Evolutionary conservation across 2,888 invertebrate species (phyloP).

Genomic region (Rhyacophila evoluta): DNA sequence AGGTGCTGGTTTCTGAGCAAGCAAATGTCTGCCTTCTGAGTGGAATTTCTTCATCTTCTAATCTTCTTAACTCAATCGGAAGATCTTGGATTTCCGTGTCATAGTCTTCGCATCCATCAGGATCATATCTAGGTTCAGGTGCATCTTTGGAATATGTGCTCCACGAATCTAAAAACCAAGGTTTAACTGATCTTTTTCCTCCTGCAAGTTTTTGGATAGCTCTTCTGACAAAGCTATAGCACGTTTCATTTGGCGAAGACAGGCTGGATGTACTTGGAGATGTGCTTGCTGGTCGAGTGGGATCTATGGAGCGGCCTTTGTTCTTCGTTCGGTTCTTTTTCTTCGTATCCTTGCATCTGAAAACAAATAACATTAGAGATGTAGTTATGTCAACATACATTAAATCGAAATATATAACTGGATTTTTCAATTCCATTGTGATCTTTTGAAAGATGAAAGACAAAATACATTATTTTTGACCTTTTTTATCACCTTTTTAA

Average conservation of each 20-base stretch:
- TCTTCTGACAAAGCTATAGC: constrained; percentile 91
- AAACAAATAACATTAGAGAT: constrained; percentile 40
- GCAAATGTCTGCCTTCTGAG: constrained; percentile 70
- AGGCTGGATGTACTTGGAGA: constrained; percentile 87
- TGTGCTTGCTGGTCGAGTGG: constrained; percentile 70
- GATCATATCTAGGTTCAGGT: constrained; percentile 63
- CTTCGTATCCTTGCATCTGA: constrained; percentile 50
- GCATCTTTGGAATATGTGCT: constrained; percentile 66
- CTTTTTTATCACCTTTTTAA: too few relatives aligned
- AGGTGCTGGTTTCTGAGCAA: constrained; percentile 61
- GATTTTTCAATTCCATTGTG: too few relatives aligned
- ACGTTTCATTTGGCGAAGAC: constrained; percentile 93
- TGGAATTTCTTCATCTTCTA: constrained; percentile 77
- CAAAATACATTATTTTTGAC: too few relatives aligned
- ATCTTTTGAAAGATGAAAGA: too few relatives aligned
- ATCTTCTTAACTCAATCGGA: constrained; percentile 87
- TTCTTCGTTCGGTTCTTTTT: constrained; percentile 57
- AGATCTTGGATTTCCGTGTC: constrained; percentile 79
- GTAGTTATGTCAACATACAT: too few relatives aligned
- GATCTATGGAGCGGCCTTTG: constrained; percentile 77
- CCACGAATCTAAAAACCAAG: constrained; percentile 88
- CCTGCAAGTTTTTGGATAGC: constrained; percentile 89
- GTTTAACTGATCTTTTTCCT: constrained; percentile 71
- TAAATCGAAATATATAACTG: too few relatives aligned
- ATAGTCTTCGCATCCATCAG: constrained; percentile 72